Evolutionary conservation across 2,113 vertebrate genomes (phyloP).

Genomic region (Urocynchramus pylzowi): DNA sequence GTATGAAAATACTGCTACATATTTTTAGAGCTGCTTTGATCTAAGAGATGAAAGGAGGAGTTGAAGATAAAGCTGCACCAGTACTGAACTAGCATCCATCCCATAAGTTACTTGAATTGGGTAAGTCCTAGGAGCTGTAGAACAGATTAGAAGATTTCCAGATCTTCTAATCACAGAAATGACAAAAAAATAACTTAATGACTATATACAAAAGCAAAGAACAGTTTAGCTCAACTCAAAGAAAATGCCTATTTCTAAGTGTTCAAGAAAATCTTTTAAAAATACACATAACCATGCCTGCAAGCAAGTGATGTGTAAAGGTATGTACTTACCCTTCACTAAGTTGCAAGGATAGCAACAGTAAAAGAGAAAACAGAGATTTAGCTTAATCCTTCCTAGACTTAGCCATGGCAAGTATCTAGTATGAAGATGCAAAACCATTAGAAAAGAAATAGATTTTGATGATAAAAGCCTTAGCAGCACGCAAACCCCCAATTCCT

Average conservation of each 20-base stretch:
- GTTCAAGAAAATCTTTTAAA: not conserved
- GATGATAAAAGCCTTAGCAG: not conserved
- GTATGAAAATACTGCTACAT: not conserved
- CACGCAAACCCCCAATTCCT: rapidly evolving
- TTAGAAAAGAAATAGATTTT: not conserved
- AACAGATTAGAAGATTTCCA: not conserved
- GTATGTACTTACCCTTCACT: conserved; percentile 78
- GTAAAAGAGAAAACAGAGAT: conserved; percentile 61
- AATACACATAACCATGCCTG: not conserved
- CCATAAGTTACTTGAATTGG: not conserved
- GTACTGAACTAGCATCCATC: not conserved
- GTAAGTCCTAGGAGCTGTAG: not conserved
- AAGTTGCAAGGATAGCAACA: conserved; percentile 69
- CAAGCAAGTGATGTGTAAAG: conserved; percentile 23
- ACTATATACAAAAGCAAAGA: not conserved
- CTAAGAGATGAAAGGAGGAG: not conserved
- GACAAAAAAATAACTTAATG: not conserved
- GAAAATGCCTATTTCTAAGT: not conserved
- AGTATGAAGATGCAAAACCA: not conserved
- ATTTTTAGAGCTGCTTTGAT: conserved; percentile 10
- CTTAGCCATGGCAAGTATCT: not conserved
- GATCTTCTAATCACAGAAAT: not conserved
- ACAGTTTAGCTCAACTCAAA: not conserved
- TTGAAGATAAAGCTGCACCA: not conserved
- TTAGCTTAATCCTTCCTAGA: conserved; percentile 27